A percentile compares a stretch with the other conserved stretches of the same genome.
Conservation (phyloP, 2,113 vertebrate genomes). For the Cynopterus brachyotis region DNA sequence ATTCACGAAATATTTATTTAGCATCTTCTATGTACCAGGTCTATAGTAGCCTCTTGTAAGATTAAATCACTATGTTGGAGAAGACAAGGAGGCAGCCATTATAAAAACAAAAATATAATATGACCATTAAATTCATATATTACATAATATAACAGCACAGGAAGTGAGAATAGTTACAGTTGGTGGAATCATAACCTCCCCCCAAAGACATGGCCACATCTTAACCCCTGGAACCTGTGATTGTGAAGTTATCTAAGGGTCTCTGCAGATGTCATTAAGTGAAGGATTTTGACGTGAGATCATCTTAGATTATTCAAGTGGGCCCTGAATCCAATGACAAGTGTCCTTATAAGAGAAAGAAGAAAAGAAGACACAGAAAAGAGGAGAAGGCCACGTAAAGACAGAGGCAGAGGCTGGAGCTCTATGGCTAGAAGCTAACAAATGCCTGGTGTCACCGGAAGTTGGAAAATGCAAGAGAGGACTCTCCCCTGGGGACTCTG, state of each 20-base stretch:
- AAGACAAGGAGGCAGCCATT: not conserved
- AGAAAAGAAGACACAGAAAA: not conserved
- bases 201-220: not conserved
- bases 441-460: not conserved
- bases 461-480: rapidly evolving
- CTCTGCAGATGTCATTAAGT: not conserved
- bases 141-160: not conserved
- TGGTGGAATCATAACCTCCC: not conserved
- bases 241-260: not conserved
- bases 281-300: not conserved
- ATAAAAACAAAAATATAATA: not conserved
- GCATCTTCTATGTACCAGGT: not conserved
- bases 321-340: not conserved
- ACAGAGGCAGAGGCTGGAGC: not conserved
- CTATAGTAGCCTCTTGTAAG: not conserved
- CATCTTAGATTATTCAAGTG: not conserved
- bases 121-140: not conserved
- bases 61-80: not conserved
- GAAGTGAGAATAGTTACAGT: not conserved
- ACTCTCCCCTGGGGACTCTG: rapidly evolving
- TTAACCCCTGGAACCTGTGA: not conserved
- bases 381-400: not conserved
- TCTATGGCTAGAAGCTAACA: not conserved
- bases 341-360: not conserved
- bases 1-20: not conserved